Evolutionary conservation across 2,113 vertebrate genomes (phyloP).

Genomic region (Rhizomys pruinosus): DNA sequence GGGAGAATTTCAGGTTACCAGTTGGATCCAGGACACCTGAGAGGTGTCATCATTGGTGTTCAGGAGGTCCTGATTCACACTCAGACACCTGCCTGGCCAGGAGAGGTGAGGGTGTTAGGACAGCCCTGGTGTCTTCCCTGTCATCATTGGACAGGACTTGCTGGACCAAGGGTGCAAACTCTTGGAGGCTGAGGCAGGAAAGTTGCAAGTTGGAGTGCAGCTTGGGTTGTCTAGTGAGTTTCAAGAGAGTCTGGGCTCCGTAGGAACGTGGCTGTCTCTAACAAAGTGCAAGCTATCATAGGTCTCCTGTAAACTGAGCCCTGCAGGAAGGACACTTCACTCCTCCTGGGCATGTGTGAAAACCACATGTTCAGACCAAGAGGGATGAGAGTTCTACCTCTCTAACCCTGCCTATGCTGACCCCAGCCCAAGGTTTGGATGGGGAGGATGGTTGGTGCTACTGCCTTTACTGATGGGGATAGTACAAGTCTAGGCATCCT

Average conservation of each 20-base stretch:
- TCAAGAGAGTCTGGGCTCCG: neutral
- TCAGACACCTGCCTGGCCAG: neutral
- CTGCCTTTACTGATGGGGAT: neutral
- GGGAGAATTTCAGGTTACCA: neutral
- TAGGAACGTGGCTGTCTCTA: neutral
- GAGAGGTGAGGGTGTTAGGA: neutral
- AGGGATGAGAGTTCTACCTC: neutral
- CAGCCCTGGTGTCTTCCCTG: neutral
- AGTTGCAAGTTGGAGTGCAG: neutral
- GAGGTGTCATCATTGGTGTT: neutral
- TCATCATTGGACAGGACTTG: neutral
- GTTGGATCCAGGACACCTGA: neutral
- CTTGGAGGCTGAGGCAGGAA: neutral
- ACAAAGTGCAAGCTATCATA: neutral
- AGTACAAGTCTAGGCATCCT: neutral
- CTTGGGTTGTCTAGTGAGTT: neutral
- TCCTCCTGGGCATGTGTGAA: neutral
- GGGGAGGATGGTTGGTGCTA: neutral
- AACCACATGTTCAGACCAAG: neutral
- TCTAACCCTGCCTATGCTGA: neutral
- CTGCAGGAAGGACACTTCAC: neutral
- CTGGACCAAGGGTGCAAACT: neutral
- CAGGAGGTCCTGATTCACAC: neutral
- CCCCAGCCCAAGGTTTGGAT: neutral
- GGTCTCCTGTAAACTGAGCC: neutral